phyloP scores from a whole-genome alignment of 2,797 vertebrate species.

The Pitangus sulphuratus region DNA sequence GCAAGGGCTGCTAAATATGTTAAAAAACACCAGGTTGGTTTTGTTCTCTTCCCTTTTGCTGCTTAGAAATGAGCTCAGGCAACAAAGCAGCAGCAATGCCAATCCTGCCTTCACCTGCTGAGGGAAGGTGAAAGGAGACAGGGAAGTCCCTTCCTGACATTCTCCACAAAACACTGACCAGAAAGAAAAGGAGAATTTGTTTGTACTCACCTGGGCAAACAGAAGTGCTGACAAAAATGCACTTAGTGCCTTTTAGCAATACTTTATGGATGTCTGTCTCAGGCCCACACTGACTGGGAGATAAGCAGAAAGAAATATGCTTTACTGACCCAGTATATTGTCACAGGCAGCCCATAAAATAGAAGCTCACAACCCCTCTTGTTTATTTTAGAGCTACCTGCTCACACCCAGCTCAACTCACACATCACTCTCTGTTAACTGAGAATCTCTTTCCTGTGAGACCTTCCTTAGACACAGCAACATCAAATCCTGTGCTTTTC shows the following conservation, averaged over 20 bases:
- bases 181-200: not conserved
- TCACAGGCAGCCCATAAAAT: not conserved
- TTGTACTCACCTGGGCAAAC: not conserved
- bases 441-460: not conserved
- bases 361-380: rapidly evolving
- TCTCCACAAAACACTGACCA: not conserved
- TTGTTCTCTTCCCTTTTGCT: not conserved
- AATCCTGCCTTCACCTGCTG: not conserved
- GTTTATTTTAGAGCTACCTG: not conserved
- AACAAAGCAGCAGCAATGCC: not conserved
- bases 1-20: not conserved
- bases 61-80: not conserved
- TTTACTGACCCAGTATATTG: rapidly evolving
- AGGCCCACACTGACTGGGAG: not conserved
- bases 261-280: rapidly evolving
- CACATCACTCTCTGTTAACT: rapidly evolving
- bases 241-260: not conserved
- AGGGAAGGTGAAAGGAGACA: not conserved
- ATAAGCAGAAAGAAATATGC: not conserved
- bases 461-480: not conserved
- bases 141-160: not conserved
- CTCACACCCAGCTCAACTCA: not conserved
- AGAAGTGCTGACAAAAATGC: not conserved
- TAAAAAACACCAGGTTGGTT: not conserved
- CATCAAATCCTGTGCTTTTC: not conserved